These are phyloP conservation scores for Andricus grossulariae DNA, from an alignment of 1,140 invertebrate species.

Conservation along the genomic window DNA sequence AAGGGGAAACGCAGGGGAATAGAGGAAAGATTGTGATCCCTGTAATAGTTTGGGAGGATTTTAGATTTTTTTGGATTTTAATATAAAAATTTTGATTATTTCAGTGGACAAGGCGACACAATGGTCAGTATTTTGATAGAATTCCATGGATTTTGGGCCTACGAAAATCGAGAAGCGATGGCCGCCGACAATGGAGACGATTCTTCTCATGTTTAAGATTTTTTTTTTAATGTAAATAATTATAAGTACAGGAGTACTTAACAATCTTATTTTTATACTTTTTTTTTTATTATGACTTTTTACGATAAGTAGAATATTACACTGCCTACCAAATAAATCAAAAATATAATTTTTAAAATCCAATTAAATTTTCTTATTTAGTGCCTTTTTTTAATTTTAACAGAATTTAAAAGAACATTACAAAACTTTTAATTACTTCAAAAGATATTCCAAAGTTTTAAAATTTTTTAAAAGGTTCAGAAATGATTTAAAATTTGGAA, in stretches of 20 bases:
- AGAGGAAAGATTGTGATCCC: too few relatives aligned
- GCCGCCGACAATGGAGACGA: constrained; percentile 78
- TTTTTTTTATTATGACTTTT: neutral
- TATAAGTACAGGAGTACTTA: neutral
- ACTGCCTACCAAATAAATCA: neutral
- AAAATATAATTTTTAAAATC: neutral
- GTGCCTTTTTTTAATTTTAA: too few relatives aligned
- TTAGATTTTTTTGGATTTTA: constrained; percentile 9
- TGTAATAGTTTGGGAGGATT: too few relatives aligned
- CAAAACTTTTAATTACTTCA: too few relatives aligned
- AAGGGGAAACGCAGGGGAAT: too few relatives aligned
- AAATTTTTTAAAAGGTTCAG: too few relatives aligned
- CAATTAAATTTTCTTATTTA: neutral
- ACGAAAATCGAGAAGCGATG: constrained; percentile 93
- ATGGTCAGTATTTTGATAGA: constrained; percentile 96
- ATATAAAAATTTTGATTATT: constrained; percentile 41
- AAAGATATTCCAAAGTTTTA: too few relatives aligned
- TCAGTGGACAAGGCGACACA: constrained; percentile 93
- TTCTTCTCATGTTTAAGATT: constrained; percentile 69
- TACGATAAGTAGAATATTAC: neutral
- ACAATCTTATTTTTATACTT: neutral
- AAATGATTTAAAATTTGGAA: too few relatives aligned
- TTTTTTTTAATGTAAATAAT: constrained; percentile 29
- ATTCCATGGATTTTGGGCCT: constrained; percentile 97
- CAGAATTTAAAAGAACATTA: too few relatives aligned